Percentiles rank a stretch among this genome's conserved stretches.
Evolutionary conservation across 2,888 invertebrate genomes (phyloP).

Genomic region (Nudaria mundana): DNA sequence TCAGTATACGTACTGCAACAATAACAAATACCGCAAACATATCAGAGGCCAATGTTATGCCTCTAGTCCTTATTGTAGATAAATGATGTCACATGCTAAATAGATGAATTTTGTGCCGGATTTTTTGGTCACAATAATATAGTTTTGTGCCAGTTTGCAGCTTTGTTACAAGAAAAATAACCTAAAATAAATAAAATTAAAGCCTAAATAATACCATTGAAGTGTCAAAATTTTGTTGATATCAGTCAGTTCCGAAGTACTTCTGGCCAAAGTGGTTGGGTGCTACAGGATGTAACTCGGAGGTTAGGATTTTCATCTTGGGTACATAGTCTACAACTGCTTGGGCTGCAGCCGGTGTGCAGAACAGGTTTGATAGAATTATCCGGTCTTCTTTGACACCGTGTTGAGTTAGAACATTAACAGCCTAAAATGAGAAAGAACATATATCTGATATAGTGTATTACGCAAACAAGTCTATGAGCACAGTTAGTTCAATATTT

Average conservation of each 20-base stretch:
- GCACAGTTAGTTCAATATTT: neutral
- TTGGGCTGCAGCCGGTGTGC: slow-evolving; percentile 94
- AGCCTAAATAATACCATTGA: slow-evolving; percentile 6
- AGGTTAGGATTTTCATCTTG: slow-evolving; percentile 96
- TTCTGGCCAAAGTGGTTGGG: slow-evolving; percentile 99
- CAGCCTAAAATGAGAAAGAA: slow-evolving; percentile 84
- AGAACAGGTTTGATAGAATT: slow-evolving; percentile 98
- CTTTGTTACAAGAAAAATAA: neutral
- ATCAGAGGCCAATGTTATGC: no score
- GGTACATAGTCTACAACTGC: slow-evolving; percentile 92
- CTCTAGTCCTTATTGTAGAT: no score
- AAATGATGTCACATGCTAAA: no score
- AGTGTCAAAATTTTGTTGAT: slow-evolving; percentile 33
- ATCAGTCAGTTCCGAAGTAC: slow-evolving; percentile 98
- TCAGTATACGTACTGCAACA: no score
- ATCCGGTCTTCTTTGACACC: slow-evolving; percentile 96
- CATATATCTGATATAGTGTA: neutral
- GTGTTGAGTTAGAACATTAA: slow-evolving; percentile 96
- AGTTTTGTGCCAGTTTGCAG: no score
- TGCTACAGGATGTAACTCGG: slow-evolving; percentile 96
- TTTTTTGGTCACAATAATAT: no score
- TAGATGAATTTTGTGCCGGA: no score
- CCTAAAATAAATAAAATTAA: neutral
- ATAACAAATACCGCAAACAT: no score
- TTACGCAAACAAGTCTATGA: neutral